Base-by-base conservation (phyloP, 1,140 invertebrate genomes). In the Arctopsyche grandis region DNA sequence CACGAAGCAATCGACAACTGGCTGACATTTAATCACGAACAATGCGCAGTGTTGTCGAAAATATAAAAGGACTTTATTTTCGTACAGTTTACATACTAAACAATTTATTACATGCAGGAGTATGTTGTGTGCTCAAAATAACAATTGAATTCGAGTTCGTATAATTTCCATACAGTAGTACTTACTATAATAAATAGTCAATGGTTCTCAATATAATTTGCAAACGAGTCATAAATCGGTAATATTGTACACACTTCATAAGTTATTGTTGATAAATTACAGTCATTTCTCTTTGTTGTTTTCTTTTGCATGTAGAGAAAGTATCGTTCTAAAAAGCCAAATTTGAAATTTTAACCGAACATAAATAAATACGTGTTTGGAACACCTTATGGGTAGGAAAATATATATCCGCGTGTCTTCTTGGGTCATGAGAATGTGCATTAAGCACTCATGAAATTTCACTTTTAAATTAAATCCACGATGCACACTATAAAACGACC, bases 11-110 rank as follows among this genome's bases (percentile, higher is more conserved):
- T 26, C 5, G 63, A 66, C 21, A 66, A 26, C 21, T 22, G 7
- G 9, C 58, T 66, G 63, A 66, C 63, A 26, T 66, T 66, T 66
- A 66, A 66, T 66, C 63, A 66, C 63, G 63, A 66, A 66, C 63
- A 22, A n/a, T n/a, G n/a, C n/a, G n/a, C 5, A 38, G 29, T 38
- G 29, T 38, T 52, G 48, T 14, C 48, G 16, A 5, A 52, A 52
- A 12, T 52, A 14, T 52, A 14, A 52, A 52, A 52, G 16, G 29
- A 38, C 29, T 38, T 38, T 38, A 38, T 38, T 38, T 52, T 52
- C 48, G 16, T 52, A 5, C 48, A 7, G 29, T 52, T 52, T 52
- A 52, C 48, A 52, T 52, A 52, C 29, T 7, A 38, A 38, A 38
- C 29, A 38, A 38, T 52, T 52, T 52, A 52, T 52, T 52, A 12